phyloP scores from a whole-genome alignment of 2,888 invertebrate genomes.

The Gastracanthus pulcherrimus region DNA sequence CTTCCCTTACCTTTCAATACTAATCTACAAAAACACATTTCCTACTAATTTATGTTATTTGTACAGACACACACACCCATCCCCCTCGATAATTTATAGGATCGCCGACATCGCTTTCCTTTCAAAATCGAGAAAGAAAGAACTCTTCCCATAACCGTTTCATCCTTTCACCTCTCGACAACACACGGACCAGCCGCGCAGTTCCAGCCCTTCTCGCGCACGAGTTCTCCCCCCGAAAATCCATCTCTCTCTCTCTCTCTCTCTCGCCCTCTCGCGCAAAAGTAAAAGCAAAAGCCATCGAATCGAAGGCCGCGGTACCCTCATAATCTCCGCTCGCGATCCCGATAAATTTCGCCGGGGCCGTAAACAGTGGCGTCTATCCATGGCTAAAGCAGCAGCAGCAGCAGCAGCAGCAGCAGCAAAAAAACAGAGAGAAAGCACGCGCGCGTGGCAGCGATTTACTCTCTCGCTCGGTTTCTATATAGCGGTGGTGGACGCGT shows the following conservation, averaged over 20 bases:
- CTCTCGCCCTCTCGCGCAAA: no score
- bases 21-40: not conserved
- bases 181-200: not conserved
- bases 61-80: not conserved
- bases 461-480: not conserved
- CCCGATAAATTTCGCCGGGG: not conserved
- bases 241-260: no score
- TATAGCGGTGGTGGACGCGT: not conserved
- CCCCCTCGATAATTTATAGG: not conserved
- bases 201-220: no score
- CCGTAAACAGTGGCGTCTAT: not conserved
- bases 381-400: no score
- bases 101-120: not conserved
- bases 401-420: no score
- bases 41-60: not conserved
- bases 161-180: not conserved
- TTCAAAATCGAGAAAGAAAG: not conserved
- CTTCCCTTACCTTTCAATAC: no score
- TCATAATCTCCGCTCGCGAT: not conserved
- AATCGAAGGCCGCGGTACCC: not conserved
- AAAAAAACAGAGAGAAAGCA: not conserved
- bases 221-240: no score
- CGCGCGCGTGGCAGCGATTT: constrained; percentile 1
- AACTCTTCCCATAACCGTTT: constrained; percentile 1
- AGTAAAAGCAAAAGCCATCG: not conserved